These are phyloP conservation scores for Climacteris rufus DNA, from an alignment of 2,113 vertebrate genomes.

Conservation along the genomic window DNA sequence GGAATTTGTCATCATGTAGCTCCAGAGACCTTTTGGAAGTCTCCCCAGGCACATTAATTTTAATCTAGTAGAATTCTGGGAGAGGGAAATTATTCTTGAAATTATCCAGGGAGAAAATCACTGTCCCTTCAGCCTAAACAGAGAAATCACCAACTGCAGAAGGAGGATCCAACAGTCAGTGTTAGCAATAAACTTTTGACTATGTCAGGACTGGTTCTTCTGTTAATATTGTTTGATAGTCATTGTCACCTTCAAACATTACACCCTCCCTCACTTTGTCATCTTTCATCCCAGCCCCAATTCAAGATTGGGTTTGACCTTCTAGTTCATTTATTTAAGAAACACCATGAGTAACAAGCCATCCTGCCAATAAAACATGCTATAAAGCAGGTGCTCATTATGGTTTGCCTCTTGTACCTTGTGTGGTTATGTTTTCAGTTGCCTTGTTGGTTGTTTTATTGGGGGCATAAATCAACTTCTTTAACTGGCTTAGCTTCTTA, in stretches of 20 bases:
- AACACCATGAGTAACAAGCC: background rate
- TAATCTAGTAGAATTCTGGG: background rate
- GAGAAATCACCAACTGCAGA: background rate
- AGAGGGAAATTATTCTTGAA: background rate
- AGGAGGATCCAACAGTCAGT: background rate
- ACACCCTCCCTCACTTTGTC: background rate
- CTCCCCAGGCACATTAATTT: background rate
- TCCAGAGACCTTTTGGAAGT: background rate
- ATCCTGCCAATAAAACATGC: background rate
- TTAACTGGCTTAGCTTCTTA: background rate
- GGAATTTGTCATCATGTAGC: background rate
- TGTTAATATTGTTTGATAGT: background rate
- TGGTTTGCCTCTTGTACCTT: background rate
- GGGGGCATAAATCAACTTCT: background rate
- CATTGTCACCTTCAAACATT: background rate
- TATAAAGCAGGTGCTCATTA: background rate
- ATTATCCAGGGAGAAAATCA: background rate
- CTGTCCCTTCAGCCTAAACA: background rate
- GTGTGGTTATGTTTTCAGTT: fast-evolving
- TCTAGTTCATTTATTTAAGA: background rate
- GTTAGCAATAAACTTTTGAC: background rate
- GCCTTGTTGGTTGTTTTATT: background rate
- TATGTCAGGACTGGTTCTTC: background rate
- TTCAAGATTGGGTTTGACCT: background rate
- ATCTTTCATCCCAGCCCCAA: background rate